phyloP scores from a whole-genome alignment of 2,797 vertebrate genomes.

The Gambelia wislizenii region DNA sequence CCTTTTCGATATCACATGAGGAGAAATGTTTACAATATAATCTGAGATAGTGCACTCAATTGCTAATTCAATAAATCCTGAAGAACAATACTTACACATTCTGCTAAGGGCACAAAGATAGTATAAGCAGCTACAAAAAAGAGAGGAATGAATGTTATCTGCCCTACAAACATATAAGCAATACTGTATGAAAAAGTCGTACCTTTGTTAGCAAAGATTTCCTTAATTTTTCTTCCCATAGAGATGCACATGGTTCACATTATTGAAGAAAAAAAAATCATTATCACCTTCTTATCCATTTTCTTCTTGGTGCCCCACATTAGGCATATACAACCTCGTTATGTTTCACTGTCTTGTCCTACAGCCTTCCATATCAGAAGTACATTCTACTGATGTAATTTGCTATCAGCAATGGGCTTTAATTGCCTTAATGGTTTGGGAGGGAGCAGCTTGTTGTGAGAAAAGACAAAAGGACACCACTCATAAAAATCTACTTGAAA shows the following conservation, averaged over 20 bases:
- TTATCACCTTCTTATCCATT: constrained; percentile 43
- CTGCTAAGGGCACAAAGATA: not conserved
- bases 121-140: not conserved
- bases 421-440: not conserved
- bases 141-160: not conserved
- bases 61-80: not conserved
- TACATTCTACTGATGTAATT: constrained; percentile 17
- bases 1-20: not conserved
- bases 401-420: constrained; percentile 19
- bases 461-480: constrained; percentile 9
- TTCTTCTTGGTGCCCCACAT: constrained; percentile 60
- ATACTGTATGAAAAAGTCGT: not conserved
- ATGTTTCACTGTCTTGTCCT: rapidly evolving
- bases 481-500: constrained; percentile 21
- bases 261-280: constrained; percentile 37
- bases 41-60: not conserved
- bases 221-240: constrained; percentile 64
- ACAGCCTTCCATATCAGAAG: not conserved
- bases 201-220: rapidly evolving
- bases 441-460: not conserved
- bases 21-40: not conserved
- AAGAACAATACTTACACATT: not conserved
- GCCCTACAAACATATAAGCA: not conserved
- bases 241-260: not conserved
- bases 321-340: not conserved